Conservation (phyloP, 2,888 invertebrate species). For the Nomada fucata region DNA sequence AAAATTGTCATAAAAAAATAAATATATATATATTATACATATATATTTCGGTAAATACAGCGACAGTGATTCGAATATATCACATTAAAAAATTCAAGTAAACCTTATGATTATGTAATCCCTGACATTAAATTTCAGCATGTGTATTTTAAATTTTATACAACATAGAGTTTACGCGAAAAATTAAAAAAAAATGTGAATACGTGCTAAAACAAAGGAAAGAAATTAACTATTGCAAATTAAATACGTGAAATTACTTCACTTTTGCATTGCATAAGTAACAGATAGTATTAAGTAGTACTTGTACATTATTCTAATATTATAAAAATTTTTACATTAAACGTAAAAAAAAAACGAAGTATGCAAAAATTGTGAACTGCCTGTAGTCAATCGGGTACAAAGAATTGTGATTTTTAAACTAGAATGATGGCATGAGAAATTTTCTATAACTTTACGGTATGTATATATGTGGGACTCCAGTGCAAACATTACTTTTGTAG, state of each 20-base stretch:
- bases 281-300: conserved; percentile 55
- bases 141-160: conserved; percentile 55
- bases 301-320: conserved; percentile 53
- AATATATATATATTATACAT: conserved; percentile 35
- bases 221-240: conserved; percentile 34
- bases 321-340: conserved; percentile 52
- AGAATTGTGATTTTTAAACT: conserved; percentile 67
- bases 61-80: conserved; percentile 48
- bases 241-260: conserved; percentile 41
- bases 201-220: conserved; percentile 39
- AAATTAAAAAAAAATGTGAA: conserved; percentile 38
- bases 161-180: conserved; percentile 40
- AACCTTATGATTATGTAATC: conserved; percentile 41
- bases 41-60: conserved; percentile 54
- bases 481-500: conserved; percentile 68
- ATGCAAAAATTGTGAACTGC: conserved; percentile 45
- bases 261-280: conserved; percentile 53
- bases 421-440: conserved; percentile 50
- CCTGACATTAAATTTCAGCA: conserved; percentile 56
- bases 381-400: conserved; percentile 68
- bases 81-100: conserved; percentile 41
- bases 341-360: conserved; percentile 24
- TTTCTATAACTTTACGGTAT: conserved; percentile 68
- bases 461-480: conserved; percentile 57
- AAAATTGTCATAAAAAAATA: conserved; percentile 51